These are phyloP conservation scores for Archegozetes longisetosus DNA, from an alignment of 1,140 invertebrate genomes.

Conservation along the genomic window DNA sequence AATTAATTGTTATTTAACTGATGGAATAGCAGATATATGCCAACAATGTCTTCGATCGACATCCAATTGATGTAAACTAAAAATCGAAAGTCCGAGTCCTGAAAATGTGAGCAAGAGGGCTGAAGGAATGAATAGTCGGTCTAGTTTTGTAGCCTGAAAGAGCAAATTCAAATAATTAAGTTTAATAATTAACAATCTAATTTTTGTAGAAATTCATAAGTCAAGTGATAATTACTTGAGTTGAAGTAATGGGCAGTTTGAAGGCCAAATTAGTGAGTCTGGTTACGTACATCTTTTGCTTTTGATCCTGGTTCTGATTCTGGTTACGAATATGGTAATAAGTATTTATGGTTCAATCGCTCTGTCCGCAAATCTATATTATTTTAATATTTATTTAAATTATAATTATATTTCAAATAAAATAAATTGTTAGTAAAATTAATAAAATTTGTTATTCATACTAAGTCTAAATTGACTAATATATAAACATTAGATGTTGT, in stretches of 20 bases:
- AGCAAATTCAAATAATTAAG: neutral
- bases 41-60: neutral
- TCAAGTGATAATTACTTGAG: constrained; percentile 6
- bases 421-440: no score
- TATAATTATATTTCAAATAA: no score
- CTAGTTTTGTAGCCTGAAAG: neutral
- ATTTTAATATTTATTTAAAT: no score
- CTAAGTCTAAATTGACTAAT: no score
- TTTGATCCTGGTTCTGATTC: no score
- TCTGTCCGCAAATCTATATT: no score
- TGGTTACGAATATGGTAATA: no score
- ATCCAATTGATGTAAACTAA: constrained; percentile 11
- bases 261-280: neutral
- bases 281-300: constrained; percentile 1
- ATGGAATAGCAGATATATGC: neutral
- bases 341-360: no score
- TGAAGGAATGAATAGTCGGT: constrained; percentile 13
- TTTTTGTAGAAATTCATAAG: no score
- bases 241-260: neutral
- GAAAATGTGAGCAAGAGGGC: constrained; percentile 9
- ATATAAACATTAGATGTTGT: no score
- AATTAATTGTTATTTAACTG: neutral
- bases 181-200: neutral
- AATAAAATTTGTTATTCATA: no score
- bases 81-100: constrained; percentile 11